Conservation (phyloP, 2,797 vertebrate genomes). For the Paguma larvata region DNA sequence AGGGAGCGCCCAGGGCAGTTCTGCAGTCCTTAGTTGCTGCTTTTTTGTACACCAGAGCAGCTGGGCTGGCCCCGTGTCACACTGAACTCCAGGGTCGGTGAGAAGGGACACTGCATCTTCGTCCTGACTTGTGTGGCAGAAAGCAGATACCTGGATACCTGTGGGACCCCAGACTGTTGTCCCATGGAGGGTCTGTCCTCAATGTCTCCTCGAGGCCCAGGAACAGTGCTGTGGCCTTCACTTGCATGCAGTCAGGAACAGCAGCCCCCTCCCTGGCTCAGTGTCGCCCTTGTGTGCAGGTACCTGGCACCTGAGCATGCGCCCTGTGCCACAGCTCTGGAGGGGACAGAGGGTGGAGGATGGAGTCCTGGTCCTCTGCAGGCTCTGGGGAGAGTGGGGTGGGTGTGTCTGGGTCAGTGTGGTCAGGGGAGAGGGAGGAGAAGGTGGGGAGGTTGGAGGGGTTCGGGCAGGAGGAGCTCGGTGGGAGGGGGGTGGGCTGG, state of each 20-base stretch:
- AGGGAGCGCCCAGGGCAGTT: not conserved
- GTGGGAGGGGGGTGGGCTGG: not conserved
- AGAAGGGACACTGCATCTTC: not conserved
- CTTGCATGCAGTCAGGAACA: not conserved
- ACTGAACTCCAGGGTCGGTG: not conserved
- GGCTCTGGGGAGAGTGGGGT: not conserved
- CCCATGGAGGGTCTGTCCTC: not conserved
- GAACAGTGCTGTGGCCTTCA: not conserved
- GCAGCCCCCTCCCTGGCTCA: not conserved
- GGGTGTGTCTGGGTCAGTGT: not conserved
- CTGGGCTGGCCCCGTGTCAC: not conserved
- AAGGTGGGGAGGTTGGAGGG: not conserved
- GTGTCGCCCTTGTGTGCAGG: not conserved
- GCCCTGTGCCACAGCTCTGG: not conserved
- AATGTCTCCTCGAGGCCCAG: not conserved
- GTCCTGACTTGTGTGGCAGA: not conserved
- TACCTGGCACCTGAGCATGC: accelerated
- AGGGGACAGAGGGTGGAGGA: not conserved
- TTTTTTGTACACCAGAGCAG: not conserved
- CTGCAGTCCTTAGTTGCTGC: not conserved
- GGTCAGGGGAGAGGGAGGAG: too few species aligned
- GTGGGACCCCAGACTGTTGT: not conserved
- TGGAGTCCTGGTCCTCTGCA: not conserved
- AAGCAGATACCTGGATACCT: not conserved
- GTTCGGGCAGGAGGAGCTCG: not conserved